Percentiles rank a stretch among this genome's conserved stretches.
phyloP scores from a whole-genome alignment of 1,140 invertebrate species.

The Drosophila guanche region DNA sequence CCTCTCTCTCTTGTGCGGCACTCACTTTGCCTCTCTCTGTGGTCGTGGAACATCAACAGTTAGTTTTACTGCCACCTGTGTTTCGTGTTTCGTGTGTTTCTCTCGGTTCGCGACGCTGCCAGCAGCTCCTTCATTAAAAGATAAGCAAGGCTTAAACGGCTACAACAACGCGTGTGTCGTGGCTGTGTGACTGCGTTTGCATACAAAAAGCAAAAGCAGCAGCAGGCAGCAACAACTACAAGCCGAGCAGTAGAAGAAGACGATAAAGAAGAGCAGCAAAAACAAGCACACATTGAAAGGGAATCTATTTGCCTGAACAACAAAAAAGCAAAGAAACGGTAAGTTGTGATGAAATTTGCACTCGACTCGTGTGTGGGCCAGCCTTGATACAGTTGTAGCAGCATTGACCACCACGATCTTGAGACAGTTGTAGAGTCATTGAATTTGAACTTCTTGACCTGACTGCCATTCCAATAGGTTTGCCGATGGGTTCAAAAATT shows the following conservation, averaged over 20 bases:
- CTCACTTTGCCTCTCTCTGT: constrained; percentile 1
- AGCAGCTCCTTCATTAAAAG: constrained; percentile 51
- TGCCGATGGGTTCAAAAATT: too few relatives aligned
- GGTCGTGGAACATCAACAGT: constrained; percentile 21
- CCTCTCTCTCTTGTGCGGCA: constrained; percentile 3
- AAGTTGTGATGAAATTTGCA: constrained; percentile 41
- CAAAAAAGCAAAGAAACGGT: constrained; percentile 14
- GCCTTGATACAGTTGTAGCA: constrained; percentile 53
- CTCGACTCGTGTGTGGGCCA: constrained; percentile 26
- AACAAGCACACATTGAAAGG: constrained; percentile 28
- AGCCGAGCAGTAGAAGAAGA: constrained; percentile 10
- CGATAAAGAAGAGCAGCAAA: constrained; percentile 22
- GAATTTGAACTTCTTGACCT: constrained; percentile 18
- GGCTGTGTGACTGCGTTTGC: constrained; percentile 31
- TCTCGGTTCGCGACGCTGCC: constrained; percentile 20
- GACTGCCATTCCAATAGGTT: too few relatives aligned
- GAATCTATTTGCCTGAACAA: constrained; percentile 19
- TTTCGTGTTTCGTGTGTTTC: constrained; percentile 29
- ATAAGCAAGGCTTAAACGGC: constrained; percentile 48
- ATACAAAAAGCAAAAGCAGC: constrained; percentile 37
- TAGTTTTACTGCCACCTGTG: constrained; percentile 24
- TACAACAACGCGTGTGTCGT: constrained; percentile 38
- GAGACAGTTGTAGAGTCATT: constrained; percentile 42
- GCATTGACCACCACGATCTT: constrained; percentile 26
- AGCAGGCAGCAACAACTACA: constrained; percentile 27